Conservation (phyloP, 2,113 vertebrate genomes). For the Phainopepla nitens region DNA sequence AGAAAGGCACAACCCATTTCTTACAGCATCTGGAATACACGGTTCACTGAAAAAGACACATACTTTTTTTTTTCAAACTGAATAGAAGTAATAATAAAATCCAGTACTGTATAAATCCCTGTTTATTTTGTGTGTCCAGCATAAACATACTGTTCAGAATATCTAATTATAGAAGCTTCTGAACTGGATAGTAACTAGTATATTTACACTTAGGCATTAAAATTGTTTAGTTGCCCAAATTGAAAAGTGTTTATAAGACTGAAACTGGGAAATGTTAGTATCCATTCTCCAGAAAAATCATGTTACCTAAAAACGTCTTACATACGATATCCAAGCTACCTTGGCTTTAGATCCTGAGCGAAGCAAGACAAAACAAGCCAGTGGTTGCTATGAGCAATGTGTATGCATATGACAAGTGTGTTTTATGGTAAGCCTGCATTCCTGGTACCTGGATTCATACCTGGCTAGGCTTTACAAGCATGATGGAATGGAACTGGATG, state of each 20-base stretch:
- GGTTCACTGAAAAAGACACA: background rate
- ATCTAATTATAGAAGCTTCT: background rate
- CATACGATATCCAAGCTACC: background rate
- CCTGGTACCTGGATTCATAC: slow-evolving; percentile 4
- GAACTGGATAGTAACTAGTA: background rate
- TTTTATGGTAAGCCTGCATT: background rate
- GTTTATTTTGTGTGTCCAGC: background rate
- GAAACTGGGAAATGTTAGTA: background rate
- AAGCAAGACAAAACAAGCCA: background rate
- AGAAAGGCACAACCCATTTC: background rate
- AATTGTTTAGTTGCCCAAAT: background rate
- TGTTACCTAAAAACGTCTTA: background rate
- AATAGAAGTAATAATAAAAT: background rate
- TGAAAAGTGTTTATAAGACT: background rate
- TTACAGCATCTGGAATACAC: background rate
- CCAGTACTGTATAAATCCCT: background rate
- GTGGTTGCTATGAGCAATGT: background rate
- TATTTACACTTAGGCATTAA: background rate
- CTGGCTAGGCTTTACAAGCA: background rate
- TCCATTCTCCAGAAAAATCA: background rate
- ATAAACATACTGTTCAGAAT: background rate
- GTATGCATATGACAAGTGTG: background rate
- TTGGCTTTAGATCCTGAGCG: background rate
- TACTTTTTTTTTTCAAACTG: background rate
- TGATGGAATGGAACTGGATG: background rate